These are phyloP conservation scores for Oscheius sp. DNA, from an alignment of 2,888 invertebrate species.

Conservation along the genomic window DNA sequence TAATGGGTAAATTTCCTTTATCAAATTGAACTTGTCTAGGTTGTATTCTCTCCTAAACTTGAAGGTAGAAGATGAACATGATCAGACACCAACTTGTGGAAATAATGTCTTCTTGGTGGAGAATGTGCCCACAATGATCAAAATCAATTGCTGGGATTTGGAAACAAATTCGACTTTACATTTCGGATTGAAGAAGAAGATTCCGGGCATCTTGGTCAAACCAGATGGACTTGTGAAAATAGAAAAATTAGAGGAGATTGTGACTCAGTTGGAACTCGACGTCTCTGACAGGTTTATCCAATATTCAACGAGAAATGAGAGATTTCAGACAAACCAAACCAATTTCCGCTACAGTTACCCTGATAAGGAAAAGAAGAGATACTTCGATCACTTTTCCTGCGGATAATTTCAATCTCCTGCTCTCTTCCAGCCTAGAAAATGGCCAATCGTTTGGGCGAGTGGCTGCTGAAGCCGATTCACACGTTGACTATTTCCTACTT, in stretches of 20 bases:
- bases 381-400: slow-evolving; percentile 19
- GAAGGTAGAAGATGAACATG: slow-evolving; percentile 13
- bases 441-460: slow-evolving; percentile 42
- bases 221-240: slow-evolving; percentile 1
- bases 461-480: slow-evolving; percentile 38
- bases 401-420: slow-evolving; percentile 14
- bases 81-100: slow-evolving; percentile 1
- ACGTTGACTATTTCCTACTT: slow-evolving; percentile 38
- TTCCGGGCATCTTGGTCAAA: background rate
- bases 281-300: background rate
- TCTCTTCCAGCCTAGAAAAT: slow-evolving; percentile 20
- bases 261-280: slow-evolving; percentile 1
- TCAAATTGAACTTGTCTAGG: too few relatives aligned
- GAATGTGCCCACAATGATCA: background rate
- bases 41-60: slow-evolving; percentile 1
- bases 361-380: slow-evolving; percentile 13
- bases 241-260: slow-evolving; percentile 6
- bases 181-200: background rate
- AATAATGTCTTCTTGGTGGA: slow-evolving; percentile 9
- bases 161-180: background rate
- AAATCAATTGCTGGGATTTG: slow-evolving; percentile 17
- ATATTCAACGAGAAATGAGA: too few relatives aligned
- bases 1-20: slow-evolving; percentile 8
- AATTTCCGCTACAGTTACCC: background rate
- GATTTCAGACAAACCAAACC: slow-evolving; percentile 8